A percentile compares a stretch with the other conserved stretches of the same genome.
These are phyloP conservation scores for Arvicanthis niloticus DNA, from an alignment of 2,113 vertebrate species.

Conservation along the genomic window DNA sequence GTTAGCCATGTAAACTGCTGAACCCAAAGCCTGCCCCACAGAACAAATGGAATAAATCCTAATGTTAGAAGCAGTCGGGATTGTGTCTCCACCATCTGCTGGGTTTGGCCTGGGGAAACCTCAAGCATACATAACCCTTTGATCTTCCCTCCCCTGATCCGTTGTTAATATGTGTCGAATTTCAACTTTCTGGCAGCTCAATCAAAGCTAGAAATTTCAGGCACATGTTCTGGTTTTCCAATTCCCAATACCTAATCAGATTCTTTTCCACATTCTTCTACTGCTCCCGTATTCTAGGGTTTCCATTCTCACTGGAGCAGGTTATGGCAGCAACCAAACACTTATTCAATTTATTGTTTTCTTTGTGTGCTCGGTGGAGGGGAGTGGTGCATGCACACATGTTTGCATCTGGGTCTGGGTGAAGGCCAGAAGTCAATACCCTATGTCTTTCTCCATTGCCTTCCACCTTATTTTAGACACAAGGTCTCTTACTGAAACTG, in stretches of 20 bases:
- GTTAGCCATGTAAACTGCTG: background rate
- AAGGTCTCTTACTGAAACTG: background rate
- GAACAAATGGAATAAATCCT: background rate
- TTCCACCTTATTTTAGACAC: background rate
- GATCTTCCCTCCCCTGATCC: background rate
- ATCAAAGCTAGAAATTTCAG: background rate
- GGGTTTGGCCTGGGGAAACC: background rate
- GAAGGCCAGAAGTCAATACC: background rate
- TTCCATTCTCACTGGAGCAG: background rate
- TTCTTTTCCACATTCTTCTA: background rate
- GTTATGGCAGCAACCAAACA: background rate
- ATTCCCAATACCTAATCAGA: background rate
- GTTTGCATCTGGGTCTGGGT: background rate
- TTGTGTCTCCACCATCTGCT: background rate
- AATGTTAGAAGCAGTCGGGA: background rate
- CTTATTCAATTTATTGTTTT: background rate
- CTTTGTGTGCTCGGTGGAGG: background rate
- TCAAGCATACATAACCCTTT: background rate
- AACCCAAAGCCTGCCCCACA: background rate
- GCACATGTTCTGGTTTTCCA: background rate
- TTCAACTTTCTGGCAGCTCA: background rate
- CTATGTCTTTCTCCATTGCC: background rate
- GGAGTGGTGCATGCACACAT: background rate
- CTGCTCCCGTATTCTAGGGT: background rate
- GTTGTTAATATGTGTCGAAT: background rate